Conservation (phyloP, 2,888 invertebrate species). For the Entomobrya proxima region DNA sequence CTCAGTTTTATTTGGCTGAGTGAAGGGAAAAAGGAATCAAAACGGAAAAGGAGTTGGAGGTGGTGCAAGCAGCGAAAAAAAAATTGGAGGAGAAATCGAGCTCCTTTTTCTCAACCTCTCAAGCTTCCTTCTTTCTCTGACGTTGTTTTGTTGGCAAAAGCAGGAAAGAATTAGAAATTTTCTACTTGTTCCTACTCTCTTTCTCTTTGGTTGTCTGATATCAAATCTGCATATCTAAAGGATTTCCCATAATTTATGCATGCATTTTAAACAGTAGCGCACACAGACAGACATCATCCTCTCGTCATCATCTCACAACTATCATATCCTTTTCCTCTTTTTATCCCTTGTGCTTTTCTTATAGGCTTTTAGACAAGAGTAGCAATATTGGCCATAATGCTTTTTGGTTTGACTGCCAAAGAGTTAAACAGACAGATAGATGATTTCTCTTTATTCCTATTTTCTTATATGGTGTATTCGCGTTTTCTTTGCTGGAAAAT, state of each 20-base stretch:
- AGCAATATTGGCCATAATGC: not conserved
- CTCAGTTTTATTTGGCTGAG: not conserved
- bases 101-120: not conserved
- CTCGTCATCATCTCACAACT: not conserved
- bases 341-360: not conserved
- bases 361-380: not conserved
- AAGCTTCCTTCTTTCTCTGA: not conserved
- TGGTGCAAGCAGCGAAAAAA: no score
- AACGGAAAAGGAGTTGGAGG: slow-evolving; percentile 10
- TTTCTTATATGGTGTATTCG: not conserved
- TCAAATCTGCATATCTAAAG: slow-evolving; percentile 75
- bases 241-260: slow-evolving; percentile 75
- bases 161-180: slow-evolving; percentile 19
- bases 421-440: not conserved
- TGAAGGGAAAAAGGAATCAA: slow-evolving; percentile 13
- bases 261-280: slow-evolving; percentile 73
- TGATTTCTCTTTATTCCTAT: slow-evolving; percentile 4
- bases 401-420: not conserved
- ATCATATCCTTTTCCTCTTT: not conserved
- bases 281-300: slow-evolving; percentile 26
- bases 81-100: slow-evolving; percentile 15
- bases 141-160: slow-evolving; percentile 14
- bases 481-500: not conserved
- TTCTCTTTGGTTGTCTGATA: slow-evolving; percentile 54
- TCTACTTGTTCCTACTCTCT: no score